Conservation (phyloP, 2,888 invertebrate genomes). For the Criorhina ranunculi region DNA sequence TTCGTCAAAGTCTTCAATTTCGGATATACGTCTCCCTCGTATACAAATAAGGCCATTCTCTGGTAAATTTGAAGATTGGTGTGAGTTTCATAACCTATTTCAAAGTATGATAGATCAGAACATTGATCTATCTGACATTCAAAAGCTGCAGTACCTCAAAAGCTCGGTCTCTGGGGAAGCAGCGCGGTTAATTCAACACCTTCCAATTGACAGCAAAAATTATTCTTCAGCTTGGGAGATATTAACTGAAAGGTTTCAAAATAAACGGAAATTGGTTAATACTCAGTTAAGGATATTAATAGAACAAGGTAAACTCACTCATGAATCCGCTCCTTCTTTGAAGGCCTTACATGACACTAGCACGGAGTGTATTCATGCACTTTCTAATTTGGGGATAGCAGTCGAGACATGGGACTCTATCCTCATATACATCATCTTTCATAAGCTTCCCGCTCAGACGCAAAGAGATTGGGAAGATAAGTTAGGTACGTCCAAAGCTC, state of each 20-base stretch:
- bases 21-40: conserved; percentile 12
- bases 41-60: conserved; percentile 22
- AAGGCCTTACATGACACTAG: conserved; percentile 28
- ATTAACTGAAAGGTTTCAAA: conserved; percentile 10
- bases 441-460: neutral
- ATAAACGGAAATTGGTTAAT: conserved; percentile 20
- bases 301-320: conserved; percentile 8
- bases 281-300: conserved; percentile 25
- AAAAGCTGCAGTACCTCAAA: conserved; percentile 19
- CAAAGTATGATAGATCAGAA: conserved; percentile 22
- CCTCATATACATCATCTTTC: conserved; percentile 11
- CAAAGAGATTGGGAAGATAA: conserved; percentile 16
- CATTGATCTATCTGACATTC: conserved; percentile 15
- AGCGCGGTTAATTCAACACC: conserved; percentile 27
- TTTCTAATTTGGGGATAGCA: conserved; percentile 3
- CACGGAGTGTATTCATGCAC: conserved; percentile 19
- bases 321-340: conserved; percentile 7
- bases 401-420: conserved; percentile 7
- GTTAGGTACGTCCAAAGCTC: neutral
- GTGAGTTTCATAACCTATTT: conserved; percentile 14
- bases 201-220: conserved; percentile 8
- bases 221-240: conserved; percentile 8
- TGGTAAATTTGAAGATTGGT: conserved; percentile 15
- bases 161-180: conserved; percentile 4
- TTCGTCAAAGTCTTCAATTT: neutral